Percentiles rank a stretch among this genome's conserved stretches.
Conservation (phyloP, 2,888 invertebrate genomes). For the Phytoseiulus persimilis region DNA sequence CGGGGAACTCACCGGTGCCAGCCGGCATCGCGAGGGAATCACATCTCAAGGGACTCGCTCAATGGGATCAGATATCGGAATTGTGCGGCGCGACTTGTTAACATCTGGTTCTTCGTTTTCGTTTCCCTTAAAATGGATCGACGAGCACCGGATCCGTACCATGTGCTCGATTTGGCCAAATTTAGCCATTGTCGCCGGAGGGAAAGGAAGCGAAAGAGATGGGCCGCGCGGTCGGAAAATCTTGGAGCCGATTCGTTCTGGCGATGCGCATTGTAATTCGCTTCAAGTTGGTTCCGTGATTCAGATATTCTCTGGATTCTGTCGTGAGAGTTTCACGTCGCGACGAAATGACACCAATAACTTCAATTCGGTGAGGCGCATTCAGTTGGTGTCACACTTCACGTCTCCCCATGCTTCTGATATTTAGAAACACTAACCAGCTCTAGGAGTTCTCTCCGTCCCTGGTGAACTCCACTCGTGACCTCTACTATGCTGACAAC, state of each 20-base stretch:
- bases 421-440: too few species aligned
- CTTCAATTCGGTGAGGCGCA: not conserved
- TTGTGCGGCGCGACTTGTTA: not conserved
- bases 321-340: not conserved
- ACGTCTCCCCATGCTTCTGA: not conserved
- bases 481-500: too few species aligned
- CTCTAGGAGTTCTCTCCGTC: too few species aligned
- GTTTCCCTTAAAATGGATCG: not conserved
- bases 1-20: not conserved
- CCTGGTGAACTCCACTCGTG: too few species aligned
- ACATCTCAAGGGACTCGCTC: not conserved
- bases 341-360: not conserved
- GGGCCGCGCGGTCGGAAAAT: not conserved
- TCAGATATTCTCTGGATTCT: not conserved
- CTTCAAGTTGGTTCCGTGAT: not conserved
- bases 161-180: not conserved
- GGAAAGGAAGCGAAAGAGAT: not conserved
- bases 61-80: not conserved
- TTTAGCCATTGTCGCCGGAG: not conserved
- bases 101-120: not conserved
- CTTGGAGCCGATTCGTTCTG: not conserved
- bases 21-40: not conserved
- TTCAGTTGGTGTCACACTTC: not conserved
- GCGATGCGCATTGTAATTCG: not conserved
- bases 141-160: not conserved